A percentile compares a stretch with the other conserved stretches of the same genome.
Conservation (phyloP, 2,888 invertebrate species). For the Incurvaria masculella region DNA sequence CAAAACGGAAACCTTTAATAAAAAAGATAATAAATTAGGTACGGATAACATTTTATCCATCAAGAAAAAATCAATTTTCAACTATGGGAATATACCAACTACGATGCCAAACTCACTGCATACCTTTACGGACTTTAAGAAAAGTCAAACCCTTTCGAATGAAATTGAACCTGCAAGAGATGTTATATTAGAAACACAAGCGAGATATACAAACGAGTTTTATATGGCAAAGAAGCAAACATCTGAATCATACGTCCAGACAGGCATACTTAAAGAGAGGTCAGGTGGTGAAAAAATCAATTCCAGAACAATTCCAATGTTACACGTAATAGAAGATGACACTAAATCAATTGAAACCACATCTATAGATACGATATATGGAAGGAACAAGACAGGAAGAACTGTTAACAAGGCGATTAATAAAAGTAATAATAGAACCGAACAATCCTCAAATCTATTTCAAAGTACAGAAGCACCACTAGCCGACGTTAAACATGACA, state of each 20-base stretch:
- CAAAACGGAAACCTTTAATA: constrained; percentile 43
- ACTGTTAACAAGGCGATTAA: background rate
- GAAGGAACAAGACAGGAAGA: background rate
- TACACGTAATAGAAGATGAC: background rate
- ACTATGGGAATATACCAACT: too few relatives aligned
- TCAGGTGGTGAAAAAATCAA: too few relatives aligned
- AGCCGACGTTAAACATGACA: background rate
- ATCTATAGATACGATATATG: background rate
- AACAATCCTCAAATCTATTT: background rate
- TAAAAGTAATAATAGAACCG: background rate
- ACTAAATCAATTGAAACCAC: too few relatives aligned
- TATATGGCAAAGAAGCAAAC: too few relatives aligned
- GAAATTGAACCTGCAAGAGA: background rate
- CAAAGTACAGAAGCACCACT: background rate
- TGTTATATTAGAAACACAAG: background rate
- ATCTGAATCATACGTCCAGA: too few relatives aligned
- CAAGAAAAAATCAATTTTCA: too few relatives aligned
- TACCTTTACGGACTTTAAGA: too few relatives aligned
- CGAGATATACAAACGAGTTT: background rate
- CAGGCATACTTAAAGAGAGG: too few relatives aligned
- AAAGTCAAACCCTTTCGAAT: too few relatives aligned
- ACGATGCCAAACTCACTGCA: too few relatives aligned
- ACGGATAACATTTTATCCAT: too few relatives aligned
- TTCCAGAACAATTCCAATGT: background rate
- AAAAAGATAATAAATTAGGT: too few relatives aligned